Percentiles rank a stretch among this genome's conserved stretches.
Evolutionary conservation across 2,113 vertebrate species (phyloP).

Genomic region (Etheostoma spectabile): DNA sequence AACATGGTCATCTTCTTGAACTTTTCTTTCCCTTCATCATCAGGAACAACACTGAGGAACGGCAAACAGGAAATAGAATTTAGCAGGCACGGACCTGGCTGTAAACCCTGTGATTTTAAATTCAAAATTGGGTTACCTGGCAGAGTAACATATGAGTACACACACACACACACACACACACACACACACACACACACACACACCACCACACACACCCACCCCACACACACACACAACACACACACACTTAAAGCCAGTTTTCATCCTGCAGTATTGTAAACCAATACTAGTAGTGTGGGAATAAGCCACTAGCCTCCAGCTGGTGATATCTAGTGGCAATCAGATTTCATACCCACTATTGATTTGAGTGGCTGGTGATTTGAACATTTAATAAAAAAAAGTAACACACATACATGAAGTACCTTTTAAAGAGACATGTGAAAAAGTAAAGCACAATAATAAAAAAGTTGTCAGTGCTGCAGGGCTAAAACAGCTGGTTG

Average conservation of each 20-base stretch:
- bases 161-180: too few relatives aligned
- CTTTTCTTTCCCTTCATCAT: constrained; percentile 64
- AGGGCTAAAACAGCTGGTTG: too few relatives aligned
- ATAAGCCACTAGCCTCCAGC: too few relatives aligned
- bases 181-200: too few relatives aligned
- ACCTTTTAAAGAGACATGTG: too few relatives aligned
- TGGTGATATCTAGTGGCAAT: too few relatives aligned
- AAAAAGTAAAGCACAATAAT: constrained; percentile 2
- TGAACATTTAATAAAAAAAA: too few relatives aligned
- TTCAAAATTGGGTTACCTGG: neutral
- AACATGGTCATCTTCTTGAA: constrained; percentile 79
- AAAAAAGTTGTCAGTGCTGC: too few relatives aligned
- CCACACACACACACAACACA: too few relatives aligned
- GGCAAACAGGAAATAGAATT: neutral
- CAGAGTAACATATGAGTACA: neutral
- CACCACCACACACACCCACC: too few relatives aligned
- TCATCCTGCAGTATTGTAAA: neutral
- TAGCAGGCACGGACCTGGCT: neutral
- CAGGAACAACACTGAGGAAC: constrained; percentile 58
- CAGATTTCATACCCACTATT: too few relatives aligned
- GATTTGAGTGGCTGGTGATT: too few relatives aligned
- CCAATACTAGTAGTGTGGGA: neutral
- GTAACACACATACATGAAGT: neutral
- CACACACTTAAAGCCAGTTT: neutral
- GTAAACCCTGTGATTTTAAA: neutral